A percentile compares a stretch with the other conserved stretches of the same genome.
Evolutionary conservation across 2,888 invertebrate genomes (phyloP).

Genomic region (Physocephala rufipes): DNA sequence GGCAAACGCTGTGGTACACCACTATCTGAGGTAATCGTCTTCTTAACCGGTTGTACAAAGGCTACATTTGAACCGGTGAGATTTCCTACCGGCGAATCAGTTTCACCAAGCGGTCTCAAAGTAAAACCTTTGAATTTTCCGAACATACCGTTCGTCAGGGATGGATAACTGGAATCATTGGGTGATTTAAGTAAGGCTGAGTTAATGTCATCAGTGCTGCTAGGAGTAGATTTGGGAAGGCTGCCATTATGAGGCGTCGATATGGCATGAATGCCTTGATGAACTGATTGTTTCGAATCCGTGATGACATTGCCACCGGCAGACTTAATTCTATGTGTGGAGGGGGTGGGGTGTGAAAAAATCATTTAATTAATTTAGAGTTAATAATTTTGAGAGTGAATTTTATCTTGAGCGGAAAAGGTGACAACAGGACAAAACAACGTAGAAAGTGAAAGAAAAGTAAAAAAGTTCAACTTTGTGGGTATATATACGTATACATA

Average conservation of each 20-base stretch:
- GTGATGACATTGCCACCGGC: slow-evolving; percentile 46
- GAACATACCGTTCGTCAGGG: slow-evolving; percentile 73
- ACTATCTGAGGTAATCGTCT: slow-evolving; percentile 53
- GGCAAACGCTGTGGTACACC: slow-evolving; percentile 69
- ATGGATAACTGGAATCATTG: slow-evolving; percentile 68
- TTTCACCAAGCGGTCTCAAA: slow-evolving; percentile 67
- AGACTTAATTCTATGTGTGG: slow-evolving; percentile 56
- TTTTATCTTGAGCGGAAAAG: not conserved
- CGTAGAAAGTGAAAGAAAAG: not conserved
- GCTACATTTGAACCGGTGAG: slow-evolving; percentile 68
- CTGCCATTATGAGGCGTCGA: slow-evolving; percentile 44
- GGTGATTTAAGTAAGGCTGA: slow-evolving; percentile 73
- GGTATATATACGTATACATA: not conserved
- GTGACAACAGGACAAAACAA: not conserved
- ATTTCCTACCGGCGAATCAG: slow-evolving; percentile 55
- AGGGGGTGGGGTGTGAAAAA: too few species aligned
- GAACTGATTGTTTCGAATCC: slow-evolving; percentile 51
- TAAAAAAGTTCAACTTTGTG: not conserved
- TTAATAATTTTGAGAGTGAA: slow-evolving; percentile 17
- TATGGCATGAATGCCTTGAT: slow-evolving; percentile 53
- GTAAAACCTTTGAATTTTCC: slow-evolving; percentile 90
- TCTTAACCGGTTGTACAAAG: slow-evolving; percentile 64
- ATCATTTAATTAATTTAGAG: too few species aligned
- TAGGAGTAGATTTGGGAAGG: slow-evolving; percentile 68
- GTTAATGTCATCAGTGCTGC: slow-evolving; percentile 76